Evolutionary conservation across 37 sponge, comb jelly and placozoan genomes (phyloP).

Genomic region (Chondrosia reniformis): DNA sequence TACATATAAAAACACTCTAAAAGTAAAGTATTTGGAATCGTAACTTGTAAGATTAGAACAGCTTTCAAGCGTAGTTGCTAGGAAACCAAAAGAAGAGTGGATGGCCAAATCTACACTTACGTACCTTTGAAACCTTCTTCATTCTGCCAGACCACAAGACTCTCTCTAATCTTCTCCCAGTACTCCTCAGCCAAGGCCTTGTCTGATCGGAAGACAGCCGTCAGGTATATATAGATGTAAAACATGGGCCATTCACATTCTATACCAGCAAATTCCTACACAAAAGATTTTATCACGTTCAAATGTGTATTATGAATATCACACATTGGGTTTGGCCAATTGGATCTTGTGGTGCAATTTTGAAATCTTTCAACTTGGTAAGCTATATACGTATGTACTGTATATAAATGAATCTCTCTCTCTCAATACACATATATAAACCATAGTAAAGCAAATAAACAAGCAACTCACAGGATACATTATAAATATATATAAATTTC

Average conservation of each 20-base stretch:
- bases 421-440: neutral
- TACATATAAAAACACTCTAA: neutral
- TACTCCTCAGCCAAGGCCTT: conserved; percentile 40
- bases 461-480: neutral
- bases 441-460: neutral
- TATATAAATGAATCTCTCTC: neutral
- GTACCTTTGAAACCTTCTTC: neutral
- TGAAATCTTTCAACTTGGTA: too few species aligned
- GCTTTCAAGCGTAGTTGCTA: too few species aligned
- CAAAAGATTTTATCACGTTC: too few species aligned
- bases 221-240: conserved; percentile 32
- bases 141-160: neutral
- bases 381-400: neutral
- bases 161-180: conserved; percentile 42
- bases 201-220: conserved; percentile 64
- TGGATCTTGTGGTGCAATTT: too few species aligned
- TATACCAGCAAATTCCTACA: conserved; percentile 70
- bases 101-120: neutral
- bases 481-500: neutral
- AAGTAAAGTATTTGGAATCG: neutral
- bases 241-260: conserved; percentile 89
- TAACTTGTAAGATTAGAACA: too few species aligned
- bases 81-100: neutral
- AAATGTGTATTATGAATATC: too few species aligned
- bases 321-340: too few species aligned